Percentiles rank a stretch among this genome's conserved stretches.
Conservation (phyloP, 2,113 vertebrate species). For the Channa argus region DNA sequence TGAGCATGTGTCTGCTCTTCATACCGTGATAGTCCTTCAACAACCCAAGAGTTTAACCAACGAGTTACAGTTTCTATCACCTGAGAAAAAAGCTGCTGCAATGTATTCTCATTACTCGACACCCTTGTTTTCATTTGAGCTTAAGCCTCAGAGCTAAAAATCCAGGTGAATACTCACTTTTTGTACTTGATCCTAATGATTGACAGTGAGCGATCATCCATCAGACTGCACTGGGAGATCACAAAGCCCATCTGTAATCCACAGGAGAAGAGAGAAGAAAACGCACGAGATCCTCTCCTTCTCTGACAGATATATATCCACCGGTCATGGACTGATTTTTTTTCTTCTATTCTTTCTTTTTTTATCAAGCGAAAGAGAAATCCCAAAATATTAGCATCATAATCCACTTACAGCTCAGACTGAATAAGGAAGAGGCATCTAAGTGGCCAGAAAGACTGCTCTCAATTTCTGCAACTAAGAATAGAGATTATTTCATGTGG, state of each 20-base stretch:
- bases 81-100: constrained; percentile 16
- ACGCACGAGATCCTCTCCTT: constrained; percentile 50
- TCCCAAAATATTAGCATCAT: constrained; percentile 65
- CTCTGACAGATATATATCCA: constrained; percentile 72
- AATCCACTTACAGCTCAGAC: constrained; percentile 78
- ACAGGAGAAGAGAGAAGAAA: constrained; percentile 58
- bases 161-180: constrained; percentile 76
- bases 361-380: constrained; percentile 65
- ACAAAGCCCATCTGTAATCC: constrained; percentile 82
- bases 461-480: constrained; percentile 50
- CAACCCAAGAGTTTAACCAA: constrained; percentile 53
- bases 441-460: constrained; percentile 50
- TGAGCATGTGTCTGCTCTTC: constrained; percentile 27
- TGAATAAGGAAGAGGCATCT: constrained; percentile 56
- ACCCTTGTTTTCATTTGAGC: constrained; percentile 48
- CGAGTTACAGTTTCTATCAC: constrained; percentile 29
- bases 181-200: constrained; percentile 75
- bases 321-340: constrained; percentile 41
- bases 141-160: constrained; percentile 58
- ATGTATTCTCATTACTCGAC: constrained; percentile 39
- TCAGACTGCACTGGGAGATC: constrained; percentile 65
- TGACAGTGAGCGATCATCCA: constrained; percentile 71
- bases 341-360: constrained; percentile 23
- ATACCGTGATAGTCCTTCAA: constrained; percentile 31
- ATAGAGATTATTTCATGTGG: constrained; percentile 51